Base-by-base conservation (phyloP, 2,797 vertebrate species). In the Xiphorhynchus erythropygius region DNA sequence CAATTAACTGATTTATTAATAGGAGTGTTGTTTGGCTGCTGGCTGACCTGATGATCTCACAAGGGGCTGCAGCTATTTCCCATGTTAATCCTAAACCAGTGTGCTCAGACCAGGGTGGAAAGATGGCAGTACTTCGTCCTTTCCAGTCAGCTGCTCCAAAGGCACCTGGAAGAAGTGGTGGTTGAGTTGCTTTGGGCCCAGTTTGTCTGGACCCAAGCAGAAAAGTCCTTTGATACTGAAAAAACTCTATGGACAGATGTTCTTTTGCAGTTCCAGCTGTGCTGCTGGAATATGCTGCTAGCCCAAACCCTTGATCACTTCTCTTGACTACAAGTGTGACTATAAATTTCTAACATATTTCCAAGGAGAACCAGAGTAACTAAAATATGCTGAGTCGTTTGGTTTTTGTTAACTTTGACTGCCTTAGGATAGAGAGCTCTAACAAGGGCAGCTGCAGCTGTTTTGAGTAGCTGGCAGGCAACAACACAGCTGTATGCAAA, bases 1-100 rank as follows among this genome's bases (percentile, higher is more conserved):
- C 73, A 90, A 60, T 96, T 97, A 96, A 87, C 90, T 92, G 92
- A 63, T 97, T 95, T 95, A 75, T 96, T 96, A 93, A 77, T 67
- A 70, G 84, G 87, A 65, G 95, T 88, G 88, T 91, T 49, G 32
- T 24, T 78, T 89, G 73, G 59, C 75, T 95, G 80, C 86, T 93
- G 56, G 47, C 78, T 96, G 82, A 89, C 18, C 49, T 13, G 15
- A 8, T 70, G 42, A 59, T 94, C 67, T 88, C 41, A 56, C 18
- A n/a, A 37, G 32, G 60, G 55, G 16, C 42, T 78, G 35, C 59
- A 68, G 46, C 57, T 70, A 21, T 78, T 76, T 86, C 57, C 59
- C 2, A 0, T 49, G 50, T 77, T 81, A 47, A 73, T 87, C 12
- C 53, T 82, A 68, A 82, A 76, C 30, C 39, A 47, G 8, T 1